Evolutionary conservation across 2,113 vertebrate species (phyloP).

Genomic region (Rhegmatorhina hoffmannsi): DNA sequence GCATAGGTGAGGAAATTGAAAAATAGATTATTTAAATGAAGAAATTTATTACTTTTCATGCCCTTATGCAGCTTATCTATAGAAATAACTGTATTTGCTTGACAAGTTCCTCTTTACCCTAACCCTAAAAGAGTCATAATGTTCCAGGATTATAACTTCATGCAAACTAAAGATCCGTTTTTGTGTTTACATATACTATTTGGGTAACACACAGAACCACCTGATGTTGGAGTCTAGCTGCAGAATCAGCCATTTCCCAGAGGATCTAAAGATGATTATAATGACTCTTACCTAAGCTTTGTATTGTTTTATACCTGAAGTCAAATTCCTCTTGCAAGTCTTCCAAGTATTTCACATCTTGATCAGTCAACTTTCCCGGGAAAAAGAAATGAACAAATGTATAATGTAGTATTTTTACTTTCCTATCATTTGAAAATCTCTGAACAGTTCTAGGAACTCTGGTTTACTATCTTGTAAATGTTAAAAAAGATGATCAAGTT

Average conservation of each 20-base stretch:
- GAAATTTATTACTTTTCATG: neutral
- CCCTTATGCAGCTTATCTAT: neutral
- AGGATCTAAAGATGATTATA: neutral
- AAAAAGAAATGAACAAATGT: neutral
- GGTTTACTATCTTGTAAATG: neutral
- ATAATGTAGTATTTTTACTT: neutral
- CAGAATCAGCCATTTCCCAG: neutral
- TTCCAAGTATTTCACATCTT: slow-evolving; percentile 93
- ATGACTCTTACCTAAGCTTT: slow-evolving; percentile 87
- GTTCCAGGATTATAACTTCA: neutral
- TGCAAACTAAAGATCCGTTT: neutral
- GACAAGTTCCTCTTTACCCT: neutral
- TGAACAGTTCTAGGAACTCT: neutral
- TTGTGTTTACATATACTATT: neutral
- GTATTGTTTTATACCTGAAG: slow-evolving; percentile 95
- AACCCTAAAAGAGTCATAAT: neutral
- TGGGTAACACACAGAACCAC: accelerated
- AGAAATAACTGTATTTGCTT: neutral
- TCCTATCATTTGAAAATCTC: neutral
- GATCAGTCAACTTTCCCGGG: slow-evolving; percentile 87
- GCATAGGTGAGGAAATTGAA: neutral
- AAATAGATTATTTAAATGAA: neutral
- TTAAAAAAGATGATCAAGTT: neutral
- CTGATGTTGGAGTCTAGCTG: neutral
- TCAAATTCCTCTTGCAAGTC: slow-evolving; percentile 98